These are phyloP conservation scores for Iguana delicatissima DNA, from an alignment of 2,797 vertebrate genomes.

Conservation along the genomic window DNA sequence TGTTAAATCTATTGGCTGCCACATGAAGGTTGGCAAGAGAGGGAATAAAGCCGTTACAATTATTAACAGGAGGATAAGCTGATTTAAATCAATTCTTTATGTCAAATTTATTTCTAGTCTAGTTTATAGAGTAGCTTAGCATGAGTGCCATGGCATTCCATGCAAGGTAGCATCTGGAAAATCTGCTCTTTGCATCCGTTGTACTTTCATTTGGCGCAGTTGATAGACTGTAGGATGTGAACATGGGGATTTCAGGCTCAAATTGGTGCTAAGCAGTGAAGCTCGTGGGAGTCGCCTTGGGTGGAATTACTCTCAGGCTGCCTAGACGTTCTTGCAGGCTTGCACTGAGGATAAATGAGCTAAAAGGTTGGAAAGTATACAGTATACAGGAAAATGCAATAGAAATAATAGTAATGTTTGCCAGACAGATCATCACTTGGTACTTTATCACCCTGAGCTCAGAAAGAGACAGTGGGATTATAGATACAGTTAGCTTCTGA, in stretches of 20 bases:
- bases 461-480: neutral
- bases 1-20: neutral
- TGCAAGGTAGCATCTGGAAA: neutral
- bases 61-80: neutral
- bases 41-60: neutral
- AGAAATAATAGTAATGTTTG: constrained; percentile 16
- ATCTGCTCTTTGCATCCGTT: neutral
- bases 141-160: neutral
- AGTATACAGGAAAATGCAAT: neutral
- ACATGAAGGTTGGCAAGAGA: no score
- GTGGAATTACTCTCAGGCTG: neutral
- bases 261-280: neutral
- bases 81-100: neutral
- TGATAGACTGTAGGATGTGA: neutral
- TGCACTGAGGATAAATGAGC: neutral
- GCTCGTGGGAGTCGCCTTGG: neutral
- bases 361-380: neutral
- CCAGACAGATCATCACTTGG: constrained; percentile 9
- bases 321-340: neutral
- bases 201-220: neutral
- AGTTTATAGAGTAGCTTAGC: neutral
- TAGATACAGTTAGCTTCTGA: constrained; percentile 27
- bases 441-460: constrained; percentile 3
- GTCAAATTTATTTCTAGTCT: neutral
- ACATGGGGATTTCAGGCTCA: neutral